Evolutionary conservation across 2,113 vertebrate species (phyloP), one percentile per base, ranked within the genome.

Genomic region (Microcebus ravelobensis): DNA sequence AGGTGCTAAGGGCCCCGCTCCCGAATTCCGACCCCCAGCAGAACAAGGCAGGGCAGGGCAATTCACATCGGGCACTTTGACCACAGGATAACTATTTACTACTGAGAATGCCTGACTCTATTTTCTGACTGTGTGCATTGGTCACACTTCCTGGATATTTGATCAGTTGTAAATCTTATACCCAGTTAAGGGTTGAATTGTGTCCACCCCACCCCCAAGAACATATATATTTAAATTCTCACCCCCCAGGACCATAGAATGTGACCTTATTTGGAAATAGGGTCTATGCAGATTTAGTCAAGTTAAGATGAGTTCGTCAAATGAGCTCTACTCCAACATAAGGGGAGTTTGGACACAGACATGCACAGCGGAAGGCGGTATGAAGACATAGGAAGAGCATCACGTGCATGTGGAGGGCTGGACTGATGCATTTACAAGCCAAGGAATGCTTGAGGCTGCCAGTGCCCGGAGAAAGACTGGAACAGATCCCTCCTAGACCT

Each of bases 361-460:
- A 6, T 1, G 13, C 27, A 17, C 9, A 36, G 9, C 84, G 34
- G n/a, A 63, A 31, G 9, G n/a, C 0, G 1, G 45, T n/a, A 8
- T 70, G 17, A 29, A 77, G 83, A 34, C 3, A 48, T 1, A 42
- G n/a, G 27, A 12, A 45, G 67, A 59, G 45, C 1, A 1, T 48
- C 36, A 8, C 10, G 7, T 21, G 48, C 71, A 34, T 4, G 17
- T 2, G 39, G 34, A n/a, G 55, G 25, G 11, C 10, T 20, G 9
- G 23, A 14, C 34, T 12, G 34, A 15, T 9, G 20, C 10, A 2
- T 36, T 11, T 27, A 2, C 12, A n/a, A 45, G 36, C 36, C 79
- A 52, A 74, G 23, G 31, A n/a, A 20, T 0, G 1, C 34, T 9
- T 15, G 20, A 21, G 15, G 48, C 48, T 18, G 2, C 31, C 45